Conservation (phyloP, 2,797 vertebrate genomes). For the Petrocephalus sullivani region DNA sequence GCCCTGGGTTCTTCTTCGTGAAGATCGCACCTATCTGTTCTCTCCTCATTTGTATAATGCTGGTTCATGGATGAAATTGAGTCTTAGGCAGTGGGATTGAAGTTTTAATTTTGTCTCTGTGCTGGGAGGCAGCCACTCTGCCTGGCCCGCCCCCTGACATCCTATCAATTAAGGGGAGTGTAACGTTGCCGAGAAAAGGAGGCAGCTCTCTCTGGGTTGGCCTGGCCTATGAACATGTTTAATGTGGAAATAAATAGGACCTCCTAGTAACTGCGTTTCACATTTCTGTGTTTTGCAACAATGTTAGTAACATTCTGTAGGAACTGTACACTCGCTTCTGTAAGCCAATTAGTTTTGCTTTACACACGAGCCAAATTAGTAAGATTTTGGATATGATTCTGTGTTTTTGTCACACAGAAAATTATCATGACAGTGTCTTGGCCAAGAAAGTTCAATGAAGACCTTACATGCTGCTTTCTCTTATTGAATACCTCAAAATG, state of each 20-base stretch:
- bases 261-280: not conserved
- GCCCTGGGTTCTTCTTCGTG: not conserved
- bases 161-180: conserved; percentile 43
- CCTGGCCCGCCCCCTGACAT: conserved; percentile 31
- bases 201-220: not conserved
- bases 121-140: conserved; percentile 35
- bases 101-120: conserved; percentile 46
- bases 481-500: not conserved
- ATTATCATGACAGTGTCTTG: not conserved
- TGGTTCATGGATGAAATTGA: conserved; percentile 47
- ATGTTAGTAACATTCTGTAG: not conserved
- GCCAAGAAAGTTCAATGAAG: not conserved
- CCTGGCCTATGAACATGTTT: not conserved
- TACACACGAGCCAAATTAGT: not conserved
- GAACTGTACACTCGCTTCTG: not conserved
- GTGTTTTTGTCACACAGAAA: not conserved
- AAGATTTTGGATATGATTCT: not conserved
- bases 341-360: not conserved
- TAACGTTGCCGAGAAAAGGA: not conserved
- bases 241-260: not conserved
- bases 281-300: not conserved
- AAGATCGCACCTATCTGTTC: conserved; percentile 23
- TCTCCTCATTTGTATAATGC: conserved; percentile 47
- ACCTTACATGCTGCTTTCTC: not conserved
- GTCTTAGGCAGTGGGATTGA: conserved; percentile 43